Conservation (phyloP, 2,113 vertebrate genomes). For the Ranitomeya variabilis region DNA sequence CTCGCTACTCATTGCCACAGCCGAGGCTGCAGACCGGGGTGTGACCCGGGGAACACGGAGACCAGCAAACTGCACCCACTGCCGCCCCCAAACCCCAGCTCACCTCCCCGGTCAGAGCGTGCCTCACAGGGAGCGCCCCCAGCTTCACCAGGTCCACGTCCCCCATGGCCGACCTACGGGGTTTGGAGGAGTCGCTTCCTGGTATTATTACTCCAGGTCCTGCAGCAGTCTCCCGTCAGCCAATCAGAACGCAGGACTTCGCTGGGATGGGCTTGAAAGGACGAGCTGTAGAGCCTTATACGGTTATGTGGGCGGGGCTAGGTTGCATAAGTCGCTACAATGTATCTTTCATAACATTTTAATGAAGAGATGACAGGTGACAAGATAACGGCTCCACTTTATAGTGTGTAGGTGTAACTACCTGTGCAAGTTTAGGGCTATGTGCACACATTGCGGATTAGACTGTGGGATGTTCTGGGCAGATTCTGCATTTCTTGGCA, state of each 20-base stretch:
- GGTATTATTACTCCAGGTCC: background rate
- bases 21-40: too few species aligned
- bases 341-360: slow-evolving; percentile 33
- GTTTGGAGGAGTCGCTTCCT: background rate
- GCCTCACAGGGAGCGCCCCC: slow-evolving; percentile 75
- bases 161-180: slow-evolving; percentile 65
- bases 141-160: slow-evolving; percentile 69
- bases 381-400: background rate
- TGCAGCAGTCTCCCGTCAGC: background rate
- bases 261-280: background rate
- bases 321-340: slow-evolving; percentile 37
- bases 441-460: background rate
- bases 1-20: too few species aligned
- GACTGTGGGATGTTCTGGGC: too few species aligned
- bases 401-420: too few species aligned
- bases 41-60: background rate
- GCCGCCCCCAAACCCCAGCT: background rate
- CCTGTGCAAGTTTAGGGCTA: too few species aligned
- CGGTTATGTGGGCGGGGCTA: background rate
- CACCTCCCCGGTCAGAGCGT: slow-evolving; percentile 74
- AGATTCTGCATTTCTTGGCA: too few species aligned
- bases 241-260: background rate
- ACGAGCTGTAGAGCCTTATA: background rate
- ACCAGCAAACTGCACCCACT: background rate
- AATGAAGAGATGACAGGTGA: background rate